Evolutionary conservation across 2,797 vertebrate species (phyloP), one percentile per base, ranked within the genome.

Genomic region (Pipistrellus pipistrellus): DNA sequence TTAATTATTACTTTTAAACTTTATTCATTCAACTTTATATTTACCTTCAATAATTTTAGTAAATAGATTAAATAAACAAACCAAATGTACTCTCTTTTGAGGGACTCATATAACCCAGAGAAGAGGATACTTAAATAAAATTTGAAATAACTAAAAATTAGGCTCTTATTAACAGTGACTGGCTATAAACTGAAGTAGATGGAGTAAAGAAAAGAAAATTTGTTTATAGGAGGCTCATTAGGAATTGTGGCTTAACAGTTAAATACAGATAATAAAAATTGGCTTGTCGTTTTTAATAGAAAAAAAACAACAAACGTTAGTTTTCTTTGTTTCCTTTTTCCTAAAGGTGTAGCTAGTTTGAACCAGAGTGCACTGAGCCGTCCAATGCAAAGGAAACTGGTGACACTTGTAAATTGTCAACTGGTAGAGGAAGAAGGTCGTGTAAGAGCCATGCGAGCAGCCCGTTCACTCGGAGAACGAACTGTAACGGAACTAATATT

Each of bases 311-410:
- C 88, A 90, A 85, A 77, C 4, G 44, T 95, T 41, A 76, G 25
- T 90, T 89, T 55, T 17, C 62, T 90, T 82, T 88, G 53, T 95
- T 93, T 95, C 48, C 81, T 57, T 96, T 77, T 95, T 77, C 82
- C 73, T 92, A 73, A 96, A 99, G 99, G 99, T 96, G 98, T 99
- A 97, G 98, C 98, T 85, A 99, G 98, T 88, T 98, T 99, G 97
- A 99, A 98, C 97, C 99, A 99, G 87, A 99, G 99, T 86, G 98
- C 98, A n/a, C 99, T 99, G 97, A 99, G 99, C 97, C 99, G 99
- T 91, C 99, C 99, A 30, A 99, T 99, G 99, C 99, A 99, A 98
- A 99, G 99, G 97, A 99, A 99, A 98, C 98, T 99, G 96, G 99
- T 99, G 97, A 99, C 99, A 0, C 97, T 99, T 97, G 99, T 99